A percentile compares a stretch with the other conserved stretches of the same genome.
phyloP scores from a whole-genome alignment of 2,113 vertebrate species.

The Rhinolophus ferrumequinum region DNA sequence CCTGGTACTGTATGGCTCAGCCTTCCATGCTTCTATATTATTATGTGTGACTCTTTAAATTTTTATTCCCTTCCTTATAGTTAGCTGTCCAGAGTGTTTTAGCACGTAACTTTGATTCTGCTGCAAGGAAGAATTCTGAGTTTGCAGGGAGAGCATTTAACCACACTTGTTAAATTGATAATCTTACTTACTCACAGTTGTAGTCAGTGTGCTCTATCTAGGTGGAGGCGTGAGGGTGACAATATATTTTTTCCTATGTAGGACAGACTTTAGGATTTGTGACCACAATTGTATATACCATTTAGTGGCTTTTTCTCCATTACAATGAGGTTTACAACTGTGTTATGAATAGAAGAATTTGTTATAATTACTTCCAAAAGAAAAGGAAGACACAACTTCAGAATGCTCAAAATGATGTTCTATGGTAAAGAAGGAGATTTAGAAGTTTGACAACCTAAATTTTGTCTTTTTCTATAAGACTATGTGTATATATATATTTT shows the following conservation, averaged over 20 bases:
- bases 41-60: not conserved
- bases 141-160: not conserved
- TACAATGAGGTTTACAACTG: not conserved
- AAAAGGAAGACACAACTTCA: not conserved
- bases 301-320: not conserved
- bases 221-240: not conserved
- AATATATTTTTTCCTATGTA: not conserved
- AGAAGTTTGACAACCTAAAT: not conserved
- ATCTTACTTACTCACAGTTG: not conserved
- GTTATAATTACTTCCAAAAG: not conserved
- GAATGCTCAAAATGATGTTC: not conserved
- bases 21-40: not conserved
- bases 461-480: not conserved
- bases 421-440: not conserved
- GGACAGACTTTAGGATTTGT: not conserved
- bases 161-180: not conserved
- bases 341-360: not conserved
- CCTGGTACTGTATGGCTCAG: not conserved
- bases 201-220: not conserved
- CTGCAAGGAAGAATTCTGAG: not conserved
- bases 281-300: not conserved
- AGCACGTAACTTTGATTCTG: not conserved
- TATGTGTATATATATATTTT: no score
- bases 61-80: not conserved
- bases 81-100: not conserved